Evolutionary conservation across 64 coral and sea anemone species (phyloP), one percentile per base, ranked within the genome.

Genomic region (Porites lutea): DNA sequence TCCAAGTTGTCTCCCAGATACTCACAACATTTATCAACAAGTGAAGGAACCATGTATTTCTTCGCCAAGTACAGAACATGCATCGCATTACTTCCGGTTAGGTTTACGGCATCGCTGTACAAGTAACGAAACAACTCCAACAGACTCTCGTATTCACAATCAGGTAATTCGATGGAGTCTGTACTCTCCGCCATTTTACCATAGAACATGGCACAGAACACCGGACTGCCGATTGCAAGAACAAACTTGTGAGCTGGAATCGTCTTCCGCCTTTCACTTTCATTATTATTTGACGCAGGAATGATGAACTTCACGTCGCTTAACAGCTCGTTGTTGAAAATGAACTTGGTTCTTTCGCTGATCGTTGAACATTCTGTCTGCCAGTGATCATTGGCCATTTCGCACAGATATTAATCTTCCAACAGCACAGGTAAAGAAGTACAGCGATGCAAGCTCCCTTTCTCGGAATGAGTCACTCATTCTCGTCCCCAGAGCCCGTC

Each of bases 241-340:
- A 87, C 20, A 52, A 55, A 87, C 19, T 87, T 87, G 85, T 87
- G 85, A 58, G 85, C 85, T 70, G 85, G 85, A 54, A 87, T 2
- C 8, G 8, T 23, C 6, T 27, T 46, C 23, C 1, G 27, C 0
- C 27, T 72, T 43, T 5, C 8, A 44, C 72, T 22, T 19, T 52
- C 18, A 4, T 2, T 54, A 16, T 18, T 55, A 13, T 75, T 74
- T 10, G 46, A 75, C 7, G 10, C 11, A 12, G 13, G 53, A 6
- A 88, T 51, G 55, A 74, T 48, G 13, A 88, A 88, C 4, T 53
- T 74, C 69, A 88, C 53, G 11, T 88, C 70, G 20, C 86, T 88
- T 68, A 88, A 45, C 13, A 75, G n/a, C 53, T 37, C 13, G 5
- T 88, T 88, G 86, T 75, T 62, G 19, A 88, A 88, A 53, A 88